Evolutionary conservation across 2,888 invertebrate genomes (phyloP).

Genomic region (Trisateles emortualis): DNA sequence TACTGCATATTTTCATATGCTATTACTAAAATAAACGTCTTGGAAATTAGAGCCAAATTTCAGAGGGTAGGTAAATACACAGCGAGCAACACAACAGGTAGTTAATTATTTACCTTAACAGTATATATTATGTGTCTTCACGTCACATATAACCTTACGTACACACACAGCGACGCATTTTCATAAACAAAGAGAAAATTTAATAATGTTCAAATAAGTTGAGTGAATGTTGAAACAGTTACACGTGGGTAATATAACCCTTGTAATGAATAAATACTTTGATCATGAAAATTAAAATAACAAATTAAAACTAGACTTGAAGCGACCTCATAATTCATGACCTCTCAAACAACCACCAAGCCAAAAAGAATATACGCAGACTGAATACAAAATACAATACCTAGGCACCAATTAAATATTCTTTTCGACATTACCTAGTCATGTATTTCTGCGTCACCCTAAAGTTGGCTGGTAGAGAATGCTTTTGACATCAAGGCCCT

Average conservation of each 20-base stretch:
- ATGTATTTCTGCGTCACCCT: no score
- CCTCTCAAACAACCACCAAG: conserved; percentile 5
- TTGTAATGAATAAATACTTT: conserved; percentile 9
- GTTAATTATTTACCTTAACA: conserved; percentile 8
- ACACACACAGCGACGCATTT: conserved; percentile 1
- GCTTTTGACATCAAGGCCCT: no score
- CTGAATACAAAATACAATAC: conserved; percentile 19
- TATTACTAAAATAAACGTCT: no score
- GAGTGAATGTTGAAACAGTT: neutral
- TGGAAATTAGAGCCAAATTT: neutral
- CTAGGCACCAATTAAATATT: no score
- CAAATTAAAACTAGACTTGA: conserved; percentile 25
- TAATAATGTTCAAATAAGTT: conserved; percentile 17
- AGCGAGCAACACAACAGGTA: neutral
- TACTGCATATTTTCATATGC: no score
- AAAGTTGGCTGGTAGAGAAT: no score
- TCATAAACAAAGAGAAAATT: conserved; percentile 11
- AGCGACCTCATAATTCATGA: conserved; percentile 9
- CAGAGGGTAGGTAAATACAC: neutral
- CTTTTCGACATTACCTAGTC: no score
- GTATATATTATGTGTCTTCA: conserved; percentile 16
- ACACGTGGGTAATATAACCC: neutral
- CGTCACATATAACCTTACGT: conserved; percentile 7
- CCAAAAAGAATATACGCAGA: conserved; percentile 6
- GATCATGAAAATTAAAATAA: neutral